These are phyloP conservation scores for Agrenia bidenticulata DNA, from an alignment of 2,888 invertebrate species.

Conservation along the genomic window DNA sequence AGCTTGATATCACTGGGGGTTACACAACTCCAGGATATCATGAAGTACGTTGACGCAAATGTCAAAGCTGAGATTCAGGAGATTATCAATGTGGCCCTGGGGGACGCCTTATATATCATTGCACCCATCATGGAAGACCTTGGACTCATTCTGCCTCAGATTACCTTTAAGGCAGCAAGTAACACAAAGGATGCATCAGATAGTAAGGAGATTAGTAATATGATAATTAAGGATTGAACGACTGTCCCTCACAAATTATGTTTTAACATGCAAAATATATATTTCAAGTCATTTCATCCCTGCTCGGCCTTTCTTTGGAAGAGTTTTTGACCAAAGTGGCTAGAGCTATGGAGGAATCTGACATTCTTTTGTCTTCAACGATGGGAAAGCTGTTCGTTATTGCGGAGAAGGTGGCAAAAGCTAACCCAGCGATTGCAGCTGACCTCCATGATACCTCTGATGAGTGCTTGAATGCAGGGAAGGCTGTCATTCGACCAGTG, in stretches of 20 bases:
- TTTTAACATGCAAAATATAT: too few relatives aligned
- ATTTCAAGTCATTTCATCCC: constrained; percentile 31
- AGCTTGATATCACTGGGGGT: constrained; percentile 13
- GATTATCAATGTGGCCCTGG: constrained; percentile 22
- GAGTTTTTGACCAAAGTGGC: constrained; percentile 25
- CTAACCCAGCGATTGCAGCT: constrained; percentile 20
- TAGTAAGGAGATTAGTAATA: constrained; percentile 9
- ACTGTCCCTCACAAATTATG: not conserved
- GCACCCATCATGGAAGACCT: constrained; percentile 16
- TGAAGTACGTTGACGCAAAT: constrained; percentile 2
- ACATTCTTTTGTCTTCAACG: constrained; percentile 9
- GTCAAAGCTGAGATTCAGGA: constrained; percentile 16
- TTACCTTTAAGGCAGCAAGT: constrained; percentile 1
- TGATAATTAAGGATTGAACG: not conserved
- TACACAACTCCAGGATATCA: not conserved
- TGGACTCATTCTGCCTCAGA: constrained; percentile 26
- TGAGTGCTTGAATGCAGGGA: constrained; percentile 21
- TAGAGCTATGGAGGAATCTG: constrained; percentile 10
- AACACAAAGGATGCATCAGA: constrained; percentile 15
- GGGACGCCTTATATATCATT: constrained; percentile 9
- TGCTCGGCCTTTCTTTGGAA: constrained; percentile 38
- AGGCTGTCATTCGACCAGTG: constrained; percentile 23
- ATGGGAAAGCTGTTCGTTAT: constrained; percentile 12
- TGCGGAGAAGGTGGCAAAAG: constrained; percentile 9
- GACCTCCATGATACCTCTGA: constrained; percentile 15